Evolutionary conservation across 2,797 vertebrate species (phyloP), one percentile per base, ranked within the genome.

Genomic region (Glossophaga mutica): DNA sequence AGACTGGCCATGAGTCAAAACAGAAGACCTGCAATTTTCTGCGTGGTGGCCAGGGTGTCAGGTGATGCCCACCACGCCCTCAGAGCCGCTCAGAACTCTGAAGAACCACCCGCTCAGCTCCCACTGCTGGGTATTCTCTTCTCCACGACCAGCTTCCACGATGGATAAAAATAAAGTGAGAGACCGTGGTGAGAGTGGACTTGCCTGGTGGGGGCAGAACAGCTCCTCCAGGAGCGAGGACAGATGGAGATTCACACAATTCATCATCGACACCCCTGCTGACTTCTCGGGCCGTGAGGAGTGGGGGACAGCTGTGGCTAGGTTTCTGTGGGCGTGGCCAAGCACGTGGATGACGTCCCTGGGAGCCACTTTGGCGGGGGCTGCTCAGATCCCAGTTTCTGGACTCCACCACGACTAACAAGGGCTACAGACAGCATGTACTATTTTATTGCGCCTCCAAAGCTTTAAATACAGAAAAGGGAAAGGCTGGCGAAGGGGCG

Each of bases 381-480:
- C 22, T 44, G 24, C 84, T 0, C 5, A 85, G 34, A n/a, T 21
- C 29, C 39, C 32, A 37, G 32, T 55, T 24, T 92, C 77, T 81
- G n/a, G 59, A 32, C 44, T 74, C 48, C 26, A 52, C 21, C 37
- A 22, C 22, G 57, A 96, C 14, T 67, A 83, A 32, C 7, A 78
- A 77, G 84, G 71, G 87, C 48, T 97, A 95, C 95, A 92, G 94
- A 97, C 65, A 96, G 97, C 97, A 95, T n/a, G 52, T 90, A 92
- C 96, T 96, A 96, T 68, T 98, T 98, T 98, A 98, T 98, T 98
- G 96, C 93, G 90, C 86, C 95, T 97, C 8, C 5, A 86, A 98
- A 98, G 97, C 98, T 97, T 98, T 97, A 97, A 97, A 97, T 97
- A 97, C 96, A 96, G 95, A 96, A 89, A 29, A 10, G 74, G 50